These are phyloP conservation scores for Miniopterus natalensis DNA, from an alignment of 2,113 vertebrate genomes.

Conservation along the genomic window DNA sequence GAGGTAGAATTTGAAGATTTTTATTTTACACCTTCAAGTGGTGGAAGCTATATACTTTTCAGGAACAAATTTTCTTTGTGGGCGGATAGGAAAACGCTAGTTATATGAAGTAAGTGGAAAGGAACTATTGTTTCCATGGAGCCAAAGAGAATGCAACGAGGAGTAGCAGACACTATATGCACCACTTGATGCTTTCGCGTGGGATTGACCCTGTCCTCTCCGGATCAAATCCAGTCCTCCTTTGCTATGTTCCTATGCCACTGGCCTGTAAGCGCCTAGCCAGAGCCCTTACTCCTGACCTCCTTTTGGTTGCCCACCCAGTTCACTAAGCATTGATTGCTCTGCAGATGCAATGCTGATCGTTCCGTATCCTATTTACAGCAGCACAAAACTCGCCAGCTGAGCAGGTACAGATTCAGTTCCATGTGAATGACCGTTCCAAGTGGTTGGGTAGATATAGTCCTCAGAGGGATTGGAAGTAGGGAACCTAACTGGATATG, in stretches of 20 bases:
- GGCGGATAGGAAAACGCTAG: neutral
- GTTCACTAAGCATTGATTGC: neutral
- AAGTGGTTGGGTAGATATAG: neutral
- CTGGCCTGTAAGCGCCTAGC: neutral
- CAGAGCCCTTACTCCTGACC: neutral
- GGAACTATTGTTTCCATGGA: conserved; percentile 32
- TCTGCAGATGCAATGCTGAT: neutral
- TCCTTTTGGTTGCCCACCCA: neutral
- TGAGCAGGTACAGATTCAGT: neutral
- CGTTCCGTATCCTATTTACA: neutral
- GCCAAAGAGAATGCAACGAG: neutral
- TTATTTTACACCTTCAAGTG: neutral
- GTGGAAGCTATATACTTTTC: conserved; percentile 9
- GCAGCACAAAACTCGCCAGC: neutral
- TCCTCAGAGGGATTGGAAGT: neutral
- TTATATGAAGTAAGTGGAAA: conserved; percentile 6
- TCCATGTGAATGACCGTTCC: neutral
- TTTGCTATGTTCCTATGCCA: neutral
- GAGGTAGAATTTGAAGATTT: neutral
- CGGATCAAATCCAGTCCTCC: neutral
- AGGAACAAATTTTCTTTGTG: conserved; percentile 44
- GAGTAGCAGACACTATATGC: neutral
- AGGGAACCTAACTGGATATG: neutral
- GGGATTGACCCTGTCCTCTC: neutral
- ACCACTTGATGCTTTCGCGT: neutral